These are phyloP conservation scores for Gymnocypris eckloni DNA, from an alignment of 2,797 vertebrate species.

Conservation along the genomic window DNA sequence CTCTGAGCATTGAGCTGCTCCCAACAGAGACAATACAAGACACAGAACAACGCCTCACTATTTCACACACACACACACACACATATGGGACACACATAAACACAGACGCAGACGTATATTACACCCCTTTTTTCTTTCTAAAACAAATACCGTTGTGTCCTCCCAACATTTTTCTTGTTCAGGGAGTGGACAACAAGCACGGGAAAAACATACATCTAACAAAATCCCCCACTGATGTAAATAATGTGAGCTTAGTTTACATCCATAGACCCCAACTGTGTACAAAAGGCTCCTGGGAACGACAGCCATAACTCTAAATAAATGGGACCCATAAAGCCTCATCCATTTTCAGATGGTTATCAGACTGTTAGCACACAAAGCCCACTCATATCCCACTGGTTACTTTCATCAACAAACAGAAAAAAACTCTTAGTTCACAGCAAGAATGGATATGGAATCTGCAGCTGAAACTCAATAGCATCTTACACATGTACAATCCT, in stretches of 20 bases:
- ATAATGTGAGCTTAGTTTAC: slow-evolving; percentile 4
- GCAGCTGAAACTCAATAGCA: background rate
- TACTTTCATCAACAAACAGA: background rate
- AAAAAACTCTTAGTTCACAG: slow-evolving; percentile 3
- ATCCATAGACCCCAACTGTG: slow-evolving; percentile 32
- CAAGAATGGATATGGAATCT: background rate
- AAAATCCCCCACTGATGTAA: slow-evolving; percentile 30
- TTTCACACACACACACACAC: slow-evolving; percentile 35
- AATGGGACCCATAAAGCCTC: slow-evolving; percentile 22
- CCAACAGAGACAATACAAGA: slow-evolving; percentile 69
- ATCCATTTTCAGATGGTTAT: slow-evolving; percentile 50
- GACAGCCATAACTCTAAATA: slow-evolving; percentile 28
- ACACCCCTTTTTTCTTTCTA: background rate
- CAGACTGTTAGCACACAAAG: slow-evolving; percentile 28
- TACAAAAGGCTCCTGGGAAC: slow-evolving; percentile 18
- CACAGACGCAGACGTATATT: slow-evolving; percentile 20
- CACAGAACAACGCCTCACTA: slow-evolving; percentile 66
- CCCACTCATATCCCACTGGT: slow-evolving; percentile 31
- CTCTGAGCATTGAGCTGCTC: slow-evolving; percentile 73
- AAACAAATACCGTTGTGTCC: slow-evolving; percentile 22
- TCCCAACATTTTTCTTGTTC: slow-evolving; percentile 19
- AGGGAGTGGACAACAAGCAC: slow-evolving; percentile 14
- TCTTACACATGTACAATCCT: background rate
- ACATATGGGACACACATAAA: slow-evolving; percentile 5
- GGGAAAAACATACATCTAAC: slow-evolving; percentile 30